Conservation (phyloP, 2,113 vertebrate species). For the Aegotheles bennettii region DNA sequence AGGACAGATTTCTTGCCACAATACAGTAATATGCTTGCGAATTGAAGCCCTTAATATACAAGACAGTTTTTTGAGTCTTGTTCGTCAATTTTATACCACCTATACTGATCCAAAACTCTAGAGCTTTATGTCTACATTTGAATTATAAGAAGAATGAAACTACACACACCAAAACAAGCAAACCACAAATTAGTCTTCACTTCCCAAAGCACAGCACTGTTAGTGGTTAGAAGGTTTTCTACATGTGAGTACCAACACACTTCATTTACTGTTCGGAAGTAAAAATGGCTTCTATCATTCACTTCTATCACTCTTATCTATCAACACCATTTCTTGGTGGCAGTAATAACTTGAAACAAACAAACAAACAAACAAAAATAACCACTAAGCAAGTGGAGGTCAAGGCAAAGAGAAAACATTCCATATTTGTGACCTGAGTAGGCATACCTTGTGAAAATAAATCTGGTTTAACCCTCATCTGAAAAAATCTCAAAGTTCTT, state of each 20-base stretch:
- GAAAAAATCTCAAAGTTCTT: not conserved
- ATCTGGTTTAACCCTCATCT: slow-evolving; percentile 22
- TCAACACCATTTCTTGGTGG: not conserved
- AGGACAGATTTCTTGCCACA: not conserved
- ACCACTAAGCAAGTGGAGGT: not conserved
- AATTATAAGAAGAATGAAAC: not conserved
- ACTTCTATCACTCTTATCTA: not conserved
- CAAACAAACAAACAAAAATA: not conserved
- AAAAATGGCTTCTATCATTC: not conserved
- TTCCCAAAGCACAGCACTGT: not conserved
- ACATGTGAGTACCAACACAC: not conserved
- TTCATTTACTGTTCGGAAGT: not conserved
- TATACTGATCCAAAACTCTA: not conserved
- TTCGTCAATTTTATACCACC: not conserved
- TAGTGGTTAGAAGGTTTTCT: not conserved
- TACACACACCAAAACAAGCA: not conserved
- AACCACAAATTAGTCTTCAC: not conserved
- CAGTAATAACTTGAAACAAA: not conserved
- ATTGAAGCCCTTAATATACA: not conserved
- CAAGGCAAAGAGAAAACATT: not conserved
- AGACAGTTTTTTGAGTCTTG: not conserved
- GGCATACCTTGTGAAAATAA: not conserved
- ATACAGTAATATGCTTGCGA: not conserved
- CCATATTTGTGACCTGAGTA: not conserved
- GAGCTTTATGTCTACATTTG: not conserved